Evolutionary conservation across 2,888 invertebrate species (phyloP), one percentile per base, ranked within the genome.

Genomic region (Xestia xanthographa): DNA sequence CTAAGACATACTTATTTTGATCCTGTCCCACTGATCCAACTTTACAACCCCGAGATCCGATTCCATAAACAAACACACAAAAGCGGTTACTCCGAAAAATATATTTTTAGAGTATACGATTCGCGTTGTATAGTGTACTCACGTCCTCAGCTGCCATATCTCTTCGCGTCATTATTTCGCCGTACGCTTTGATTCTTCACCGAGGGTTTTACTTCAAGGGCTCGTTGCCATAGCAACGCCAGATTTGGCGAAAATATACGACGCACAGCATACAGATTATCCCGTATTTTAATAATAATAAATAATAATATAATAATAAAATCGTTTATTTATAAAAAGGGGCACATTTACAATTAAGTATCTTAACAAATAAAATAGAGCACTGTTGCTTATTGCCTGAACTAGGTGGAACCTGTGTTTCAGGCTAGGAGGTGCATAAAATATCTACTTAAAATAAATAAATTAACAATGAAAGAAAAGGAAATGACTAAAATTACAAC

Each of bases 101-200:
- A 81, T 77, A 79, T 83, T 80, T 85, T 75, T 74, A 58, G 62
- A 72, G 66, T 22, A n/a, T n/a, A 69, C 43, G 53, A 75, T 38
- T 67, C 75, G 65, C 79, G 72, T 86, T 81, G 79, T 84, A 85
- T 79, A 86, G 79, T 80, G 85, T 72, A 20, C 76, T 86, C 88
- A 88, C 88, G 89, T 90, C 86, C 85, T 86, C 84, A 75, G 82
- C 91, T 91, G 91, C 90, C 92, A 92, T 94, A 93, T 95, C 94
- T 94, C 92, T 90, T 91, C 89, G 88, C 90, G 92, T 95, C 95
- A 95, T 95, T 96, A 95, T 95, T 94, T 94, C 90, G 90, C 89
- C 91, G 92, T 92, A 90, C 91, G 92, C 92, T 91, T 91, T 93
- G 93, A 93, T 92, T 92, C 91, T 91, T 90, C 86, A 82, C 87